Evolutionary conservation across 2,888 invertebrate species (phyloP), one percentile per base, ranked within the genome.

Genomic region (Eilema depressum): DNA sequence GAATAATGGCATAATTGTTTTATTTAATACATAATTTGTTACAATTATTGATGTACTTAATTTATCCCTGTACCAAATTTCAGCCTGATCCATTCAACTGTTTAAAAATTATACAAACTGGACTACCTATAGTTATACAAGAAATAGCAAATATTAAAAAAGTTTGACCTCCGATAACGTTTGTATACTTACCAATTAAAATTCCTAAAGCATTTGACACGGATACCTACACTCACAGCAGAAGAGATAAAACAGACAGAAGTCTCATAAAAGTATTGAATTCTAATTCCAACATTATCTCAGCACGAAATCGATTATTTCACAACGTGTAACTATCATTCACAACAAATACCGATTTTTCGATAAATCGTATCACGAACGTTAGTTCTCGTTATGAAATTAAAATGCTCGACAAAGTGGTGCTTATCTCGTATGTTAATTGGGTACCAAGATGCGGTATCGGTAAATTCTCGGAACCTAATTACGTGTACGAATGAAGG

Each of bases 341-440:
- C 76, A 68, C 73, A 75, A 72, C 71, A 68, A 70, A 66, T 62
- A 72, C 37, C 62, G 41, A 73, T 75, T 68, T 75, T 72, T 71
- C 73, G 75, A 68, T 74, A 62, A 78, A 73, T 70, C 71, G 67
- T 63, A 63, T 70, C 66, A 74, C 77, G 68, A 75, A 77, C 69
- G 75, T 75, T 80, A 84, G 77, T 76, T 76, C 78, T 80, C 73
- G 77, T 81, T 81, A 81, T 79, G 72, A 80, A 82, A 84, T 83
- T 81, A 80, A 83, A 85, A 70, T 74, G 63, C 66, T 71, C 66
- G 71, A 79, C 76, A 76, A 73, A 75, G 77, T 83, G 75, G 76
- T 83, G 83, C 84, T 84, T 85, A 84, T 83, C 79, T 83, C 74
- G 75, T 78, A 85, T 83, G 82, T 84, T 87, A 89, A 89, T 86